Evolutionary conservation across 2,888 invertebrate species (phyloP).

Genomic region (Drosophila sordidapex): DNA sequence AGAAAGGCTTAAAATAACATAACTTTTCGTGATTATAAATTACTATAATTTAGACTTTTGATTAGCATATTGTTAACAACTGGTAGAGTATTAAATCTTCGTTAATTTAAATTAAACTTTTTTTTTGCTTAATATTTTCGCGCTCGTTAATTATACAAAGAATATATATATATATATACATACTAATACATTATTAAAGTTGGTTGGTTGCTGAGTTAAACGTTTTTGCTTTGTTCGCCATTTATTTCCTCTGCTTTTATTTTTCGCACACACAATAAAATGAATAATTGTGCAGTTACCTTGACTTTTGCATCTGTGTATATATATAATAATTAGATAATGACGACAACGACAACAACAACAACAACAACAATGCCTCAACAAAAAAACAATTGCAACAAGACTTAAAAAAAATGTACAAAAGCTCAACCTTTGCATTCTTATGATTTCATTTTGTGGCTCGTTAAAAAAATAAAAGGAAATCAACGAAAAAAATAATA

Average conservation of each 20-base stretch:
- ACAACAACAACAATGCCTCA: slow-evolving; percentile 20
- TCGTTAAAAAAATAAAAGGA: slow-evolving; percentile 39
- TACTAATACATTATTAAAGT: slow-evolving; percentile 37
- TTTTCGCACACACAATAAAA: slow-evolving; percentile 49
- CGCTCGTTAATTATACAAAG: slow-evolving; percentile 34
- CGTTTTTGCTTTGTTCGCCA: slow-evolving; percentile 40
- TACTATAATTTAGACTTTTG: too few species aligned
- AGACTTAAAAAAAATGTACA: slow-evolving; percentile 2
- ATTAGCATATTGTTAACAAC: neutral
- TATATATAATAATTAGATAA: slow-evolving; percentile 65
- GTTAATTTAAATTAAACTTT: neutral
- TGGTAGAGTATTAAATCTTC: slow-evolving; percentile 1
- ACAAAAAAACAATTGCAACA: slow-evolving; percentile 7
- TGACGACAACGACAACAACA: slow-evolving; percentile 39
- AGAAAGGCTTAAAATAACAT: neutral
- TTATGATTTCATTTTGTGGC: slow-evolving; percentile 49
- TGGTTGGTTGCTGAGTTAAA: slow-evolving; percentile 25
- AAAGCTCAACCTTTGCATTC: slow-evolving; percentile 60
- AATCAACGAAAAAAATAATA: slow-evolving; percentile 19
- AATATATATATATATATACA: neutral
- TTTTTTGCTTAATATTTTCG: slow-evolving; percentile 1
- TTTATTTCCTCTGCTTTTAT: slow-evolving; percentile 42
- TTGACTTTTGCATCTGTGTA: slow-evolving; percentile 71
- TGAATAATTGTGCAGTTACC: slow-evolving; percentile 74
- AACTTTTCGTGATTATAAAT: neutral